Evolutionary conservation across 2,113 vertebrate species (phyloP), one percentile per base, ranked within the genome.

Genomic region (Oncorhynchus gorbuscha): DNA sequence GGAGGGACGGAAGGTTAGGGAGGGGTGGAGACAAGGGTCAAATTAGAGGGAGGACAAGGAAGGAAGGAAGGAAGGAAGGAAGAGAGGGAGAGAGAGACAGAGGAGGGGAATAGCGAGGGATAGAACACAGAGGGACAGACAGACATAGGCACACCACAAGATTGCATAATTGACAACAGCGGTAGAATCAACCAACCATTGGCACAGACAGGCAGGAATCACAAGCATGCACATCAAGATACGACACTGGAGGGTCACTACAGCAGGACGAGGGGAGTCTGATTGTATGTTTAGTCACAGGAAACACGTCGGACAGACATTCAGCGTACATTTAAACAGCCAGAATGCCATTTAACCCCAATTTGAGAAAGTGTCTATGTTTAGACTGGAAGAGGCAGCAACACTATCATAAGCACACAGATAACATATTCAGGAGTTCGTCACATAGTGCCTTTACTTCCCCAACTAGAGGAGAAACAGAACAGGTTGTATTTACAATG

Each of bases 181-280:
- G 74, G 39, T 74, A 70, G 39, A 45, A 45, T 79, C 30, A 80
- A 83, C 64, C 32, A 77, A 81, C 69, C 73, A 64, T 72, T 75
- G 70, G 74, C 70, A 82, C 75, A 79, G n/a, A 75, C 82, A 72
- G 67, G 81, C 76, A 79, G 22, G 74, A 84, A 71, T 81, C 82
- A 66, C 70, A 69, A 55, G 20, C 61, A 76, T 59, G 32, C 73
- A 77, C 24, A 65, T 32, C 20, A 67, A 62, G 3, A 62, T 24
- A 68, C 9, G 48, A 32, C 45, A 39, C 69, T 77, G 73, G 83
- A 79, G 68, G 2, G 1, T 55, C 66, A 7, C 66, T 51, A 18
- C 1, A 77, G 67, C 55, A 26, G 71, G 74, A 66, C 48, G 71
- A 45, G 39, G 39, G 9, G 39, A 30, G n/a, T 22, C 32, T 69